These are phyloP conservation scores for Rhombomys opimus DNA, from an alignment of 2,113 vertebrate genomes.

Conservation along the genomic window DNA sequence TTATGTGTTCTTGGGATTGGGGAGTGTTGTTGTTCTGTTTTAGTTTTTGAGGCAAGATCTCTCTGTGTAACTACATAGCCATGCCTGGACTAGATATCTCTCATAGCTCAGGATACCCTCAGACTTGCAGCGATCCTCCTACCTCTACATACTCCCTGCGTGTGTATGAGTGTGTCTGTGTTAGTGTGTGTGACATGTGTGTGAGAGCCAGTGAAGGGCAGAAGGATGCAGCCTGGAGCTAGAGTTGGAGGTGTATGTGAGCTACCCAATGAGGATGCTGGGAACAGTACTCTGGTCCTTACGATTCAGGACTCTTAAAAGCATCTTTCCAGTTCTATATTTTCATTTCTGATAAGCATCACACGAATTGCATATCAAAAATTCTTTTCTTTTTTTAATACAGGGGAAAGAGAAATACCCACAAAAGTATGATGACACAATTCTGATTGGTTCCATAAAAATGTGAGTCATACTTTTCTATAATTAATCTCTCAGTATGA, in stretches of 20 bases:
- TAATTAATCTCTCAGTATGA: not conserved
- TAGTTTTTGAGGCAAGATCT: not conserved
- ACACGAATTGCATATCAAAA: not conserved
- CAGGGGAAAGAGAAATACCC: not conserved
- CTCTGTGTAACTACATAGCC: not conserved
- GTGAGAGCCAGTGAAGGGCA: not conserved
- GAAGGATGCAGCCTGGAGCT: too few species aligned
- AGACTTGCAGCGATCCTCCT: not conserved
- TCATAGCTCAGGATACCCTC: not conserved
- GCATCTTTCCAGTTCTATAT: not conserved
- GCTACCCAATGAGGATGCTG: not conserved
- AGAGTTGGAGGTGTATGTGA: not conserved
- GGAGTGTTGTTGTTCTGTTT: not conserved
- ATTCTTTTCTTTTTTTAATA: not conserved
- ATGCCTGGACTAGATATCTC: not conserved
- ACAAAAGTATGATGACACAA: not conserved
- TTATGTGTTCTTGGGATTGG: not conserved
- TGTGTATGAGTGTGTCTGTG: not conserved
- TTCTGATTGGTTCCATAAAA: not conserved
- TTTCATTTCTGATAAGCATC: slow-evolving; percentile 9
- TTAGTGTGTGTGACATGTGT: not conserved
- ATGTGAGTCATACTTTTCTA: not conserved
- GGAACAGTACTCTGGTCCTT: not conserved
- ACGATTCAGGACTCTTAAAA: not conserved
- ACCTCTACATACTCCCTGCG: not conserved